Percentiles rank a stretch among this genome's conserved stretches.
phyloP scores from a whole-genome alignment of 2,888 invertebrate species.

The Drosophila longiperda region DNA sequence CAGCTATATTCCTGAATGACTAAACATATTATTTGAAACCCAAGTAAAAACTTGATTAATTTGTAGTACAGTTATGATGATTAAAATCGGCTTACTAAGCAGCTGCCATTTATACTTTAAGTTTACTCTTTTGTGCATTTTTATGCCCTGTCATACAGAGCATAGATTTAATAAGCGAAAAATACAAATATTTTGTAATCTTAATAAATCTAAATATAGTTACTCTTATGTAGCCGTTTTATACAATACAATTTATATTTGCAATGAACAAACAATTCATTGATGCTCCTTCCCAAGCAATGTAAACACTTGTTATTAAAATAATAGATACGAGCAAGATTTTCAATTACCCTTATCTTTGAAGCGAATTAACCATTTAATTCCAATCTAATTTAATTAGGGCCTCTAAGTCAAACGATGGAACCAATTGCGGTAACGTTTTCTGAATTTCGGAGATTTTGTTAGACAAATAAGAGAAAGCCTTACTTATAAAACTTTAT shows the following conservation, averaged over 20 bases:
- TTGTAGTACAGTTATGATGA: neutral
- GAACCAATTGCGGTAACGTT: neutral
- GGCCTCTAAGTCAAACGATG: too few relatives aligned
- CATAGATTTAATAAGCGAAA: neutral
- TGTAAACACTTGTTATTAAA: slow-evolving; percentile 6
- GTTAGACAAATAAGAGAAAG: too few relatives aligned
- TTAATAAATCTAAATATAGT: neutral
- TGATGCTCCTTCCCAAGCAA: slow-evolving; percentile 3
- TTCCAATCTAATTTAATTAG: neutral
- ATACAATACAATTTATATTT: neutral
- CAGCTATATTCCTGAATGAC: neutral
- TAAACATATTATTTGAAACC: neutral
- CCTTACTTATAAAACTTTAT: neutral
- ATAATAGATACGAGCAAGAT: slow-evolving; percentile 19
- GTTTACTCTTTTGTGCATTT: too few relatives aligned
- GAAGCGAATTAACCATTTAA: slow-evolving; percentile 7
- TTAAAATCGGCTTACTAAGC: neutral
- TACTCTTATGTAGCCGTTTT: neutral
- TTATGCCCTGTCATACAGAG: neutral
- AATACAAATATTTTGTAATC: neutral
- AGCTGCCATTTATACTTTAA: neutral
- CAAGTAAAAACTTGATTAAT: neutral
- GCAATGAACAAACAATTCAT: slow-evolving; percentile 3
- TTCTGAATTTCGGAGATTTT: too few relatives aligned
- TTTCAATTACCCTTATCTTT: slow-evolving; percentile 26